These are phyloP conservation scores for Cepaea hortensis DNA, from an alignment of 2,888 invertebrate genomes.

Conservation along the genomic window DNA sequence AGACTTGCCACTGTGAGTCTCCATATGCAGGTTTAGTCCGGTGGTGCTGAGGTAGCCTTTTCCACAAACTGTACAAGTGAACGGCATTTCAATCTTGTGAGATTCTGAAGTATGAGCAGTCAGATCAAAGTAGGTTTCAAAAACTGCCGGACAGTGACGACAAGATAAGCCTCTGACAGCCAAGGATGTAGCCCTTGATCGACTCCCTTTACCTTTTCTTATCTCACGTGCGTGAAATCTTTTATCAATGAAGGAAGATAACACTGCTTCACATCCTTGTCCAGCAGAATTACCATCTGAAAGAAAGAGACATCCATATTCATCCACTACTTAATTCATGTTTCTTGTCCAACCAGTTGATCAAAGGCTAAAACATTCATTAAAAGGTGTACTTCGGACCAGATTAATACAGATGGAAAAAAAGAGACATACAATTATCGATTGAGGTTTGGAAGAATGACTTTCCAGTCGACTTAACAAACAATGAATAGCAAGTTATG, in stretches of 20 bases:
- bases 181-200: constrained; percentile 1
- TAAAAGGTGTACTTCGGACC: no score
- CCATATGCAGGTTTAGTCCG: constrained; percentile 35
- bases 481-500: no score
- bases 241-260: neutral
- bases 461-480: no score
- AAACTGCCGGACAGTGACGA: constrained; percentile 23
- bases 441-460: no score
- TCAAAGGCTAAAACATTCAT: no score
- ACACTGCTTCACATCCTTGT: neutral
- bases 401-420: no score
- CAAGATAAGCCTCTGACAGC: neutral
- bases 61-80: constrained; percentile 18
- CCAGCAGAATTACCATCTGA: constrained; percentile 20
- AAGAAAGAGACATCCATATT: constrained; percentile 13
- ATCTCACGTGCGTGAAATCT: neutral
- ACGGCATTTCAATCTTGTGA: constrained; percentile 31
- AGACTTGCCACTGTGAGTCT: constrained; percentile 25
- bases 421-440: no score
- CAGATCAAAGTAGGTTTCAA: constrained; percentile 8
- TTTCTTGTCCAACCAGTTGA: neutral
- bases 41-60: constrained; percentile 28
- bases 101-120: constrained; percentile 24
- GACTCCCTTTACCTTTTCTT: constrained; percentile 6
- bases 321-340: neutral